Conservation (phyloP, 2,888 invertebrate species). For the Eilema depressum region DNA sequence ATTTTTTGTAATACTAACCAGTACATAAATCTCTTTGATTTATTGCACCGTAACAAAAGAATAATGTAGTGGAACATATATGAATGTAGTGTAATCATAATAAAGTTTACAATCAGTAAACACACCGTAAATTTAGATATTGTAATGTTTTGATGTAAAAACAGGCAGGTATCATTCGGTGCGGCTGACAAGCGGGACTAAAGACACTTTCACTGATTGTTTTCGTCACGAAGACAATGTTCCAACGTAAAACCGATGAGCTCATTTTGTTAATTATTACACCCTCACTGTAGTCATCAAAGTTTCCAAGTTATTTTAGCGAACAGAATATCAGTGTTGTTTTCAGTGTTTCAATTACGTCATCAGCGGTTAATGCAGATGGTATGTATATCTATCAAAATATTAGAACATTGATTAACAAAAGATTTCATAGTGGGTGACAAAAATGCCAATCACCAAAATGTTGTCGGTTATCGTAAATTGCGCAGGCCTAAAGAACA, state of each 20-base stretch:
- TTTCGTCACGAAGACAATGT: slow-evolving; percentile 68
- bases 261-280: slow-evolving; percentile 36
- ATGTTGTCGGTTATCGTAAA: not conserved
- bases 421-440: not conserved
- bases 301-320: not conserved
- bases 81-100: not conserved
- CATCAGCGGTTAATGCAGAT: not conserved
- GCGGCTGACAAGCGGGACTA: slow-evolving; percentile 58
- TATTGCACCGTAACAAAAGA: not conserved
- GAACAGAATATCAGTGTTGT: not conserved
- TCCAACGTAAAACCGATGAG: slow-evolving; percentile 31
- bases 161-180: slow-evolving; percentile 55
- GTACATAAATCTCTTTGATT: not conserved
- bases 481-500: not conserved
- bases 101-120: slow-evolving; percentile 58
- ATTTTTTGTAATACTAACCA: not conserved
- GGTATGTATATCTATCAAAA: too few species aligned
- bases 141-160: slow-evolving; percentile 75
- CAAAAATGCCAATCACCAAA: not conserved
- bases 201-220: slow-evolving; percentile 80
- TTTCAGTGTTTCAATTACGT: not conserved
- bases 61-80: slow-evolving; percentile 2
- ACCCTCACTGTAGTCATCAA: not conserved
- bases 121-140: slow-evolving; percentile 60
- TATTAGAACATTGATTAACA: too few species aligned